Base-by-base conservation (phyloP, 2,113 vertebrate genomes). In the Lontra canadensis region DNA sequence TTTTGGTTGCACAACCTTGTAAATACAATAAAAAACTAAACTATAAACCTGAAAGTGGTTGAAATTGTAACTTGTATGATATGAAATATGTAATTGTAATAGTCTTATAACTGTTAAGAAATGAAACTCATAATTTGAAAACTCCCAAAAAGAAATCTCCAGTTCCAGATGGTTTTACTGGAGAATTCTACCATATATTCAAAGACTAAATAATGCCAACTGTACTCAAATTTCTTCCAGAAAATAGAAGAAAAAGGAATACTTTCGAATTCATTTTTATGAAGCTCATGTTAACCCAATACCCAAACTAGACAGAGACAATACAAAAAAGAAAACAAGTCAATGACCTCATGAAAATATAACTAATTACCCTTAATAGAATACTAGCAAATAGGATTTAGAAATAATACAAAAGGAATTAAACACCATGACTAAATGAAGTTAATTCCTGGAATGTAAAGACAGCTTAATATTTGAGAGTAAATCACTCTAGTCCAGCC, bases 121-220 rank as follows among this genome's bases (percentile, higher is more conserved):
- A 95, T 92, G 42, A 82, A 91, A 92, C n/a, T 69, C 26, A 52
- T 92, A 76, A 78, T 83, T 92, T 67, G 34, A 88, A 94, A 92
- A 82, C 55, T 86, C 57, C n/a, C 55, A 49, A 69, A 87, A 92
- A 92, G 47, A 88, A 83, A 95, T 73, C 42, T 83, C 59, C 11
- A 55, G 67, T 25, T 65, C 42, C 76, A 59, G n/a, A 55, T 55
- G n/a, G 39, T 73, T 76, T 61, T n/a, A 61, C 47, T 52, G 31
- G 67, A 83, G 44, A 88, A 92, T 76, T 78, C 52, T 61, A 39
- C 25, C 5, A 25, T 52, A 73, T 67, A 59, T 83, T 36, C 26
- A 61, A 88, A 4, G 74, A 87, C 36, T 59, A 17, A 31, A 59
- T n/a, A 67, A 61, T 44, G 44, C 29, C 44, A 47, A 79, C 81